Base-by-base conservation (phyloP, 2,888 invertebrate species). In the Heteromurus nitidus region DNA sequence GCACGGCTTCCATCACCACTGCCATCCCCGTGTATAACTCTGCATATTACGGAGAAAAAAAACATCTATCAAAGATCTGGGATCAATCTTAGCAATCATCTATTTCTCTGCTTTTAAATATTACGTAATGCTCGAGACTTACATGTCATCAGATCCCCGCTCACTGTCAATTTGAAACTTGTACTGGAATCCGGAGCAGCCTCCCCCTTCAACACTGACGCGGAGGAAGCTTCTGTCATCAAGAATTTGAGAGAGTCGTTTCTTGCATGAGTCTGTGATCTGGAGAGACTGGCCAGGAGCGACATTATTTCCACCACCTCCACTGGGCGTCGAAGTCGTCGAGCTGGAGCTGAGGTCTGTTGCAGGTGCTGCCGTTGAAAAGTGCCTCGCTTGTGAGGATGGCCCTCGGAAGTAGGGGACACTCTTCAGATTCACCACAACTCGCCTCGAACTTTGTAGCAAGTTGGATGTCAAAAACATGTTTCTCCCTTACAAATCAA, bases 101-200 rank as follows among this genome's bases (percentile, higher is more conserved):
- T n/a, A n/a, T n/a, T n/a, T n/a, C n/a, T n/a, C n/a, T n/a, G 7
- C 36, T 36, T 36, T 36, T 36, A 36, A 36, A 36, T 9, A 5
- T n/a, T n/a, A n/a, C n/a, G n/a, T n/a, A n/a, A 3, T 50, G 18
- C 22, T 28, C 11, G 26, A 75, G 88, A 93, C 92, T 93, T 89
- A 68, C 81, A 74, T 67, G 24, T 81, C 81, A 31, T 97, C 97
- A 85, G 96, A 96, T 67, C 92, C 91, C 2, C 95, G 85, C 87
- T 92, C 92, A 24, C 91, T 91, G 89, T 98, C 98, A 88, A 99
- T 90, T 87, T 95, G 93, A 89, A 99, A 98, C 90, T 97, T 97
- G 89, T 99, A 99, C 88, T 98, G 98, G 90, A 99, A 99, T 9
- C 99, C 99, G 0, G 99, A 98, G 89, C 99, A 99, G 18, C 99